Evolutionary conservation across 2,888 invertebrate species (phyloP), one percentile per base, ranked within the genome.

Genomic region (Eristalinus sepulchralis): DNA sequence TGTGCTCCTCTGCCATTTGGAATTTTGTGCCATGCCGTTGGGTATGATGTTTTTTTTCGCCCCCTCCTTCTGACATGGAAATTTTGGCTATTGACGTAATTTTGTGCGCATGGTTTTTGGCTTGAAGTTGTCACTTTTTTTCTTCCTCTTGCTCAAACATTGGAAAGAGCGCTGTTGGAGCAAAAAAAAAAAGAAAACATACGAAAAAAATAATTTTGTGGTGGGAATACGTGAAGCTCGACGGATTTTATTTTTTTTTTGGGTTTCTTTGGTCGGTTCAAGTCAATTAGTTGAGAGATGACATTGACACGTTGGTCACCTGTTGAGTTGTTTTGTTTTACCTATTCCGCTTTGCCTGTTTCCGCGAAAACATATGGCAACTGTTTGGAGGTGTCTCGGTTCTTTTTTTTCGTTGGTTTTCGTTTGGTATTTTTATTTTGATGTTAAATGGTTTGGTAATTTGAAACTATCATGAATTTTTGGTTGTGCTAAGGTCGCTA

Each of bases 251-350:
- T 13, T 17, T 0, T 17, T 1, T 47, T 47, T 17, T 47, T 17
- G 2, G 27, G 17, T 47, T 47, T 47, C 17, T 71, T 64, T 20
- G 71, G 55, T 24, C 62, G 73, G 53, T 73, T 80, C 62, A 73
- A 73, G 59, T 80, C 68, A 70, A 73, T 81, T 81, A 75, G 68
- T 63, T 68, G 75, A 68, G 75, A 27, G 27, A 27, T 81, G 81
- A 75, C 81, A 75, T 81, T 81, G 81, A 75, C 81, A 81, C 68
- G 33, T 67, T 59, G 55, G 71, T 81, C 68, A 83, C 86, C 75
- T 86, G 86, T 86, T 86, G 86, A 86, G 39, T 47, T 66, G 73
- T 60, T 67, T 66, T 57, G 64, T 59, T 47, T 76, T 67, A 34
- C 20, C 24, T 31, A 9, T 62, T 77, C 34, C 66, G 63, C 75